These are phyloP conservation scores for Oncorhynchus mykiss DNA, from an alignment of 2,113 vertebrate genomes.

Conservation along the genomic window DNA sequence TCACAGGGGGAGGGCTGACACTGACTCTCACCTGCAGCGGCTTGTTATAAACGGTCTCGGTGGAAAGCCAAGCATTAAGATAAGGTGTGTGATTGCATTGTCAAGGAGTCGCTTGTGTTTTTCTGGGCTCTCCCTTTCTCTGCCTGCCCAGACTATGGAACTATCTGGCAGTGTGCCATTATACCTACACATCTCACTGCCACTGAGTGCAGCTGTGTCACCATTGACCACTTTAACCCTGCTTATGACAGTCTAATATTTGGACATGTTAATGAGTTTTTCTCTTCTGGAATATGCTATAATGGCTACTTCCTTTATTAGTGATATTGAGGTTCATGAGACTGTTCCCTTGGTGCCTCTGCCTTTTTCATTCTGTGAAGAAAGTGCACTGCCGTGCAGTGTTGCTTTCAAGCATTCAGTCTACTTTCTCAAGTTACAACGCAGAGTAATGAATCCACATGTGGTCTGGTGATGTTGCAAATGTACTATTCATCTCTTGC, in stretches of 20 bases:
- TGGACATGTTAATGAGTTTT: too few relatives aligned
- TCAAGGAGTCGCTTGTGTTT: background rate
- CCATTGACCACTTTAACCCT: background rate
- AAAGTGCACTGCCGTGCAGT: too few relatives aligned
- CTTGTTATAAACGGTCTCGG: background rate
- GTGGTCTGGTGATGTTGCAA: background rate
- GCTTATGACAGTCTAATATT: too few relatives aligned
- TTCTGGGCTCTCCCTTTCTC: background rate
- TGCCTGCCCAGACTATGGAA: slow-evolving; percentile 15
- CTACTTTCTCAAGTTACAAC: too few relatives aligned
- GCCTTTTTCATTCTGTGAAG: too few relatives aligned
- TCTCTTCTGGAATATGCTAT: too few relatives aligned
- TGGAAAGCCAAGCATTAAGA: background rate
- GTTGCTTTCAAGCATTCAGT: too few relatives aligned
- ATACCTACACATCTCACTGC: background rate
- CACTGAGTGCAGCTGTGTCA: background rate
- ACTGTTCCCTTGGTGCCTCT: too few relatives aligned
- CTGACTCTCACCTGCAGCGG: slow-evolving; percentile 6
- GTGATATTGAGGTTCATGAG: too few relatives aligned
- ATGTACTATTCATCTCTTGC: background rate
- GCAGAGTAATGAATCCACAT: background rate
- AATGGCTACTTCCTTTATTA: too few relatives aligned
- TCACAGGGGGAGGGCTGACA: slow-evolving; percentile 7
- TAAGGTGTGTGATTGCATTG: slow-evolving; percentile 17
- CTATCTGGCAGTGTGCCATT: slow-evolving; percentile 11